Percentiles rank a stretch among this genome's conserved stretches.
phyloP scores from a whole-genome alignment of 2,888 invertebrate genomes.

The Dryobota labecula region DNA sequence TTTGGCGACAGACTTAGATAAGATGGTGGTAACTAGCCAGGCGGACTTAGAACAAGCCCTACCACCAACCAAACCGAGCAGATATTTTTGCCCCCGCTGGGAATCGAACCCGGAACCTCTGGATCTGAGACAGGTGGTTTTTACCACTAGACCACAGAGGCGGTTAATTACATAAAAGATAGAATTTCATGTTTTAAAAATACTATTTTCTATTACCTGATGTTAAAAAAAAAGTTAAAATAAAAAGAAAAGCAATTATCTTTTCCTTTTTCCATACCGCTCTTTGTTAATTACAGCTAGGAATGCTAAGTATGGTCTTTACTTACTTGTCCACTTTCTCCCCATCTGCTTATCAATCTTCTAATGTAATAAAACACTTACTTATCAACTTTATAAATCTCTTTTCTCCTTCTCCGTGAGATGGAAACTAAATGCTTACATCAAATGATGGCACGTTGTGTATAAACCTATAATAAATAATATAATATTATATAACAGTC shows the following conservation, averaged over 20 bases:
- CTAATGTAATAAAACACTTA: constrained; percentile 23
- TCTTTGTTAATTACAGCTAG: constrained; percentile 25
- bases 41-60: too few relatives aligned
- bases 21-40: too few relatives aligned
- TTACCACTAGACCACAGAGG: too few relatives aligned
- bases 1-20: too few relatives aligned
- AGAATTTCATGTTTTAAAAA: too few relatives aligned
- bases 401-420: constrained; percentile 32
- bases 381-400: constrained; percentile 31
- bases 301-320: constrained; percentile 39
- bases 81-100: too few relatives aligned
- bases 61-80: too few relatives aligned
- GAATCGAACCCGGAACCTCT: too few relatives aligned
- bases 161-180: too few relatives aligned
- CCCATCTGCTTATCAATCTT: constrained; percentile 42
- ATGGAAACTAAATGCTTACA: constrained; percentile 10
- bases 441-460: constrained; percentile 3
- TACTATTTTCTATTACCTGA: too few relatives aligned
- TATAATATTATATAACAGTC: not conserved
- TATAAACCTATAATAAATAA: not conserved
- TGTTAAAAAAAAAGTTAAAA: not conserved
- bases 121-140: too few relatives aligned
- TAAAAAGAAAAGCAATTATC: not conserved
- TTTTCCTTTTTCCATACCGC: not conserved
- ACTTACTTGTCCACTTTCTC: constrained; percentile 40